Percentiles rank a stretch among this genome's conserved stretches.
phyloP scores from a whole-genome alignment of 2,888 invertebrate genomes.

The Shargacucullia verbasci region DNA sequence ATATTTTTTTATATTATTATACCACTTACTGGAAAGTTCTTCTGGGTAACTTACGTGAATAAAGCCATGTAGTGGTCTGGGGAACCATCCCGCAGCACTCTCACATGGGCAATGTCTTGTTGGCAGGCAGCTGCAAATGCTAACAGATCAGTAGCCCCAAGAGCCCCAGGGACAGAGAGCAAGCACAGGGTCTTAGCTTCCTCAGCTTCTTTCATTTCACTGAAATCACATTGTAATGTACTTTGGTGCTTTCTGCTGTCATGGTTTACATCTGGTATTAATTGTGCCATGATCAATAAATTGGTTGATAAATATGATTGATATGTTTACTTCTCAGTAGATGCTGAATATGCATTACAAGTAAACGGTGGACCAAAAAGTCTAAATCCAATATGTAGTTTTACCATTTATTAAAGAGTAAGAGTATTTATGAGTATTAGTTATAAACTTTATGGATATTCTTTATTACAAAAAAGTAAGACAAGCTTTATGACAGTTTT shows the following conservation, averaged over 20 bases:
- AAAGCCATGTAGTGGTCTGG: conserved; percentile 99
- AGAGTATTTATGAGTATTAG: too few relatives aligned
- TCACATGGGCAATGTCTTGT: conserved; percentile 95
- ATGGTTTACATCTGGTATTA: not conserved
- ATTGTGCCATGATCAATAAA: not conserved
- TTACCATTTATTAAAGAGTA: too few relatives aligned
- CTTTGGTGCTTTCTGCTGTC: not conserved
- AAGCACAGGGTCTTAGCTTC: conserved; percentile 96
- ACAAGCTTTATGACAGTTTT: too few relatives aligned
- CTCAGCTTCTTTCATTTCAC: conserved; percentile 92
- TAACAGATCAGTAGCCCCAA: conserved; percentile 97
- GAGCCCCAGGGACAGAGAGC: conserved; percentile 95
- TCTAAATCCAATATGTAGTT: too few relatives aligned
- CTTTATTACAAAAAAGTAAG: too few relatives aligned
- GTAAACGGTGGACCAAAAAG: too few relatives aligned
- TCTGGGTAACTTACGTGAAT: conserved; percentile 91
- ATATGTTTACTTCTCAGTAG: too few relatives aligned
- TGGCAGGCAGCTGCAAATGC: conserved; percentile 98
- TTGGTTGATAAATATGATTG: too few relatives aligned
- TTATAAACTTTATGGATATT: too few relatives aligned
- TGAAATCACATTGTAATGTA: conserved; percentile 65
- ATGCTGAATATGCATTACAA: too few relatives aligned
- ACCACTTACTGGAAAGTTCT: too few relatives aligned
- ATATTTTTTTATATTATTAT: too few relatives aligned
- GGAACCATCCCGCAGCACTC: conserved; percentile 96